Evolutionary conservation across 2,797 vertebrate genomes (phyloP), one percentile per base, ranked within the genome.

Genomic region (Benthosema pterotum): DNA sequence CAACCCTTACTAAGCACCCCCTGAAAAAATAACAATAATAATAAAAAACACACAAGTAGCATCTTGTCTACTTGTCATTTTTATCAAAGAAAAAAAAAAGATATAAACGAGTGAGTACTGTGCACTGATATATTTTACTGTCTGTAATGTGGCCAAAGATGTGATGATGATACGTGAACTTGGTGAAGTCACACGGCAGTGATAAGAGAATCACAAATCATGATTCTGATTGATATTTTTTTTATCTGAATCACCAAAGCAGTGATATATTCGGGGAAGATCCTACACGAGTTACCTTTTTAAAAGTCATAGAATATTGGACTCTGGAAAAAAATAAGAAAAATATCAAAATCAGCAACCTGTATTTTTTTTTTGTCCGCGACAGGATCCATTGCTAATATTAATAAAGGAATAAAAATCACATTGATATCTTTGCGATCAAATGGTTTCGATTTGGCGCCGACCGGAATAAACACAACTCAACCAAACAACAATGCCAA

Each of bases 251-350:
- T 38, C 32, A 38, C 8, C 32, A 38, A n/a, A 38, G 42, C 53
- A 56, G 53, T 38, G 53, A 56, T 42, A 38, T 38, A 38, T 65
- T 15, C 51, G 68, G 79, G 82, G 85, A 86, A 83, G 74, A 0
- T 74, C 77, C 71, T 55, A 51, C 83, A 65, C 72, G 5, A 49
- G 62, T 85, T 83, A 78, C 80, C 79, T 79, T 83, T 80, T 83
- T 80, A 85, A 96, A 95, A 95, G 95, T 96, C 94, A 93, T 95
- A 25, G 22, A 25, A 25, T 25, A 95, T 95, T 95, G 95, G 95
- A 97, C 93, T 95, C 93, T n/a, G n/a, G n/a, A n/a, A n/a, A n/a
- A n/a, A n/a, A n/a, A n/a, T n/a, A n/a, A n/a, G n/a, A n/a, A n/a
- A n/a, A 54, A 77, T 92, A 93, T 96, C 93, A 92, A 95, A n/a